These are phyloP conservation scores for Masticophis lateralis DNA, from an alignment of 2,797 vertebrate species.

Conservation along the genomic window DNA sequence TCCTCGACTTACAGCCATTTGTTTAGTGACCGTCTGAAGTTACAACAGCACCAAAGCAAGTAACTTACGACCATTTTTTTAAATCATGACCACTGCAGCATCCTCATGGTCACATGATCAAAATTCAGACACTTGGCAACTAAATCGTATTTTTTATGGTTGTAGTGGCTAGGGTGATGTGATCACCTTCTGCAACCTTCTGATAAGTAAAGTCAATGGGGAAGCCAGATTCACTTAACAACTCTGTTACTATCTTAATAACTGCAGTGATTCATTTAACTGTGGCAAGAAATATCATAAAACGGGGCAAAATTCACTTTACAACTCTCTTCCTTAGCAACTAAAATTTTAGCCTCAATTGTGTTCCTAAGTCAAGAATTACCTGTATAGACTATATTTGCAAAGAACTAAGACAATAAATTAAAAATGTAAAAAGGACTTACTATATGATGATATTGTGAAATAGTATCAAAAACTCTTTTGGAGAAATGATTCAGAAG, in stretches of 20 bases:
- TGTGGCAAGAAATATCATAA: neutral
- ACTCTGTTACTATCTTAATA: neutral
- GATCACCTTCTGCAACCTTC: neutral
- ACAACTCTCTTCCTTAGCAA: neutral
- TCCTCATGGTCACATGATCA: neutral
- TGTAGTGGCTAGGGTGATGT: neutral
- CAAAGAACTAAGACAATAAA: neutral
- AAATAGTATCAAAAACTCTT: neutral
- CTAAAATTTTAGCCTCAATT: neutral
- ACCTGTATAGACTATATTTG: neutral
- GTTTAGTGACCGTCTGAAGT: neutral
- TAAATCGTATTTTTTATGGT: neutral
- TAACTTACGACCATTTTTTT: neutral
- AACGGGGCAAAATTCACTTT: neutral
- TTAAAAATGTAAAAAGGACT: neutral
- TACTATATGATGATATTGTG: neutral
- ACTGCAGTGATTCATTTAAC: neutral
- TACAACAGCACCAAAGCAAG: neutral
- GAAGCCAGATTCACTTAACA: neutral
- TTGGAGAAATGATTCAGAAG: neutral
- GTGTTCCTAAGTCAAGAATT: neutral
- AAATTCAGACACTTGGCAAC: neutral
- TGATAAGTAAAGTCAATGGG: neutral
- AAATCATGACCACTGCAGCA: neutral
- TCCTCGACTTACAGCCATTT: neutral